Conservation (phyloP, 2,113 vertebrate genomes). For the Ictalurus furcatus region DNA sequence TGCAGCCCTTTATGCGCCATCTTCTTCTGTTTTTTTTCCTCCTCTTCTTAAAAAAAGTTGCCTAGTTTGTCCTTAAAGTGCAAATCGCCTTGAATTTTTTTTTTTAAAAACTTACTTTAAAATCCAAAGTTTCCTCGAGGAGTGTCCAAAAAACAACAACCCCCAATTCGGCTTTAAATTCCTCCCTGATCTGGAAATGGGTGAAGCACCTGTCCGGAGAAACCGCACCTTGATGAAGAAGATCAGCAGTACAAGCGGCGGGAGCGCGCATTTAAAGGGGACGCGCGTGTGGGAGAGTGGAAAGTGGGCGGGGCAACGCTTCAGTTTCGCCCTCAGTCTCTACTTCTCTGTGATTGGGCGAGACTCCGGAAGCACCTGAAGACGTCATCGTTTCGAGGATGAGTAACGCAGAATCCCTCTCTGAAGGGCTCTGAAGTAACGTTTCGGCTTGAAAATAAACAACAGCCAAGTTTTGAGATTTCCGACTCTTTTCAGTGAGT, state of each 20-base stretch:
- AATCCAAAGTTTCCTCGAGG: not conserved
- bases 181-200: not conserved
- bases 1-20: slow-evolving; percentile 88
- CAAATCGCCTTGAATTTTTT: not conserved
- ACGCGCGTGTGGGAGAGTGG: slow-evolving; percentile 41
- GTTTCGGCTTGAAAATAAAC: not conserved
- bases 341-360: slow-evolving; percentile 9
- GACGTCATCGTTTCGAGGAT: slow-evolving; percentile 18
- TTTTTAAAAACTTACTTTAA: too few relatives aligned
- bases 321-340: slow-evolving; percentile 66
- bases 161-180: not conserved
- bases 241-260: not conserved
- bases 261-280: slow-evolving; percentile 28
- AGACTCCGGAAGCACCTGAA: not conserved
- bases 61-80: not conserved
- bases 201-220: slow-evolving; percentile 64
- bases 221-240: slow-evolving; percentile 65
- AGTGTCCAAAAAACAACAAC: not conserved
- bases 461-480: not conserved
- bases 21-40: not conserved
- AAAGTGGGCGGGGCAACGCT: slow-evolving; percentile 38
- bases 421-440: not conserved
- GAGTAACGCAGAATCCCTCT: not conserved
- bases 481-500: not conserved
- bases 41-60: not conserved